Base-by-base conservation (phyloP, 1,140 invertebrate species). In the Ylistrum balloti region DNA sequence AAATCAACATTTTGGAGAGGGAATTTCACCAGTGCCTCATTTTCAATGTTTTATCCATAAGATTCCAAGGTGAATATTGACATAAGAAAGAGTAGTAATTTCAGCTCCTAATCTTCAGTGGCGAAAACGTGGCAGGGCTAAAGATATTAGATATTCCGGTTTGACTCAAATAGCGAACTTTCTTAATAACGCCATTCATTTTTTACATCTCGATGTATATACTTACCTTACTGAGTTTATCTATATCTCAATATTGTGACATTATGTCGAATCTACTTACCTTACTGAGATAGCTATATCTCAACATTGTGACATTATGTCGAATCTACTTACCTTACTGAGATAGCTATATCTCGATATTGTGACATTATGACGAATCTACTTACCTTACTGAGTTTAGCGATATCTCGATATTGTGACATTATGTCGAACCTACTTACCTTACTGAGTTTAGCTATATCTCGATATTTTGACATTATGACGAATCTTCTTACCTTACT, bases 391-490 rank as follows among this genome's bases (percentile, higher is more conserved):
- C 56, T 74, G 56, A 74, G n/a, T n/a, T n/a, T 74, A 28, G 0
- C 56, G n/a, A 74, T 74, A 9, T 5, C 56, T 9, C 9, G n/a
- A 74, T 74, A 5, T 28, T n/a, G 56, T 38, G 13, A 48, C 15
- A 22, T 20, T 48, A 13, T 13, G n/a, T 11, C 28, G n/a, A n/a
- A 86, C 74, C 28, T 90, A 90, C 93, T 93, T 92, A 96, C 98
- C 95, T 98, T 98, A n/a, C 98, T 97, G 74, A 98, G 96, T 91
- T n/a, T 97, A 0, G 98, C 97, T 86, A 98, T 97, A 94, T 98
- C 98, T 94, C 97, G 97, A 94, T 98, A 98, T 9, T 98, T 34
- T 33, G 33, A 48, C 15, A 22, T 20, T 48, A 13, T 13, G n/a
- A n/a, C 28, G n/a, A n/a, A 86, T 87, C 28, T 90, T 89, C 93